Conservation (phyloP, 2,113 vertebrate species). For the Pitta sordida region DNA sequence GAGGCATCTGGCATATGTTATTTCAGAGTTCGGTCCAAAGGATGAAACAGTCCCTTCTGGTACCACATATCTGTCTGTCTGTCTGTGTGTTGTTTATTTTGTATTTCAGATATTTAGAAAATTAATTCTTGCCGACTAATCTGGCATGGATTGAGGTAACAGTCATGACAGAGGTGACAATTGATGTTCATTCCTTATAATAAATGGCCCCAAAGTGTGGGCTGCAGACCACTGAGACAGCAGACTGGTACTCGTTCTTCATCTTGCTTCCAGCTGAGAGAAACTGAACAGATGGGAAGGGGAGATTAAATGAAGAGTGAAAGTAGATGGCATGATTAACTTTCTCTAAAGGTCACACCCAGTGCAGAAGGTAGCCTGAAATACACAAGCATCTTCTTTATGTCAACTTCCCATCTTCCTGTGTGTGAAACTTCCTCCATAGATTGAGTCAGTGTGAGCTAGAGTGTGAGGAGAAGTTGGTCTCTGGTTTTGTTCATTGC, state of each 20-base stretch:
- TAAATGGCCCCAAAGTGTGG: constrained; percentile 33
- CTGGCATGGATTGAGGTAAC: background rate
- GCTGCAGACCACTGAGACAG: constrained; percentile 45
- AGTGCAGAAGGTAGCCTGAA: constrained; percentile 39
- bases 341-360: constrained; percentile 58
- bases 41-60: background rate
- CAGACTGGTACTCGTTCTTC: constrained; percentile 51
- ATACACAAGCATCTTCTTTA: background rate
- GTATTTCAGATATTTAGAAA: background rate
- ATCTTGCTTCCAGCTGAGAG: constrained; percentile 56
- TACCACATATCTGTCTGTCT: background rate
- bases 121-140: background rate
- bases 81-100: background rate
- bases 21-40: background rate
- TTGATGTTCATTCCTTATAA: constrained; percentile 31
- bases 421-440: background rate
- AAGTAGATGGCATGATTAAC: constrained; percentile 60
- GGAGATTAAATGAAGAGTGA: constrained; percentile 64
- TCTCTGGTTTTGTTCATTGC: background rate
- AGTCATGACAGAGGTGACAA: constrained; percentile 12
- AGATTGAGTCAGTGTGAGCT: background rate
- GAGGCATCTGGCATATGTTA: background rate
- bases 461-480: background rate
- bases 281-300: constrained; percentile 59
- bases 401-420: background rate